Base-by-base conservation (phyloP, 2,888 invertebrate species). In the Xestoiulus laeticollis region DNA sequence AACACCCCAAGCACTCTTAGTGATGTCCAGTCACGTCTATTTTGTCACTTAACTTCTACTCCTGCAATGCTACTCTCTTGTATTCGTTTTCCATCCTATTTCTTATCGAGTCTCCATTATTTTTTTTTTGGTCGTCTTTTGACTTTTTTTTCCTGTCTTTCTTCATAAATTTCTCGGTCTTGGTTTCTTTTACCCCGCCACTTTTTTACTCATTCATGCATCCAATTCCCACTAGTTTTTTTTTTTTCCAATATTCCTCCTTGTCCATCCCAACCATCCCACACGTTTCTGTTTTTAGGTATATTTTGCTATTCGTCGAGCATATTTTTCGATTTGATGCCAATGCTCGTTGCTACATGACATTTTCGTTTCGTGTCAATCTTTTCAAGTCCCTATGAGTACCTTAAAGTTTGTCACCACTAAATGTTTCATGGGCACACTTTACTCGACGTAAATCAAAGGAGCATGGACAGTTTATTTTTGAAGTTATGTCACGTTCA, bases 341-440 rank as follows among this genome's bases (percentile, higher is more conserved):
- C 59, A 68, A 22, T 68, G 59, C 59, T 68, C 59, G 22, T 68
- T 22, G 59, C 59, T 22, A 68, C 59, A 68, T 38, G 84, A 84
- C 33, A 84, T 84, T 38, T 84, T 84, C 38, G 33, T 32, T 84
- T 38, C 38, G 33, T 84, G 84, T 84, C 84, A 84, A 84, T 84
- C 84, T 38, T 84, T 33, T 33, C 84, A 14, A 38, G 84, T 84
- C 84, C 38, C 84, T 68, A n/a, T 84, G 84, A 84, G 84, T 84
- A 84, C 84, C 38, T 84, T 84, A 84, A 84, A 84, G 84, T 84
- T 84, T 84, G 84, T 84, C 38, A 38, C 84, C 84, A 32, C 84
- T 84, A 84, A 84, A 84, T 84, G 84, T 84, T 84, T 84, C 84
- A 84, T 84, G 38, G 84, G 84, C 84, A 38, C 84, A 84, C 84